A percentile compares a stretch with the other conserved stretches of the same genome.
These are phyloP conservation scores for Papilio protenor DNA, from an alignment of 2,888 invertebrate species.

Conservation along the genomic window DNA sequence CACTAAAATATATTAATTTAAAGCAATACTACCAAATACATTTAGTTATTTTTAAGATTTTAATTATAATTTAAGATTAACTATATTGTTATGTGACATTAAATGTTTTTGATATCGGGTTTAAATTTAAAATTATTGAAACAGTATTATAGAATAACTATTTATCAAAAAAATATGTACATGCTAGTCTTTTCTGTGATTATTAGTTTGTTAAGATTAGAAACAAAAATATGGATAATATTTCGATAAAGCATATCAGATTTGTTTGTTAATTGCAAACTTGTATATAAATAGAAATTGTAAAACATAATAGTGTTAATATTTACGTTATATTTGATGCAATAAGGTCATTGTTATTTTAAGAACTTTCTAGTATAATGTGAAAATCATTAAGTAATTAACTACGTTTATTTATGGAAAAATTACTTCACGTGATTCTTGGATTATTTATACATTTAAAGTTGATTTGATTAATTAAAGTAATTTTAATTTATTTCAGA, in stretches of 20 bases:
- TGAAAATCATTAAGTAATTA: neutral
- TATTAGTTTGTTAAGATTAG: constrained; percentile 37
- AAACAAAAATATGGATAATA: neutral
- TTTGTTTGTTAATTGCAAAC: constrained; percentile 35
- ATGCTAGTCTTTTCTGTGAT: constrained; percentile 44
- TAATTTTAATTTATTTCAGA: neutral
- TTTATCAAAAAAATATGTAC: constrained; percentile 9
- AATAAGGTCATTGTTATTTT: neutral
- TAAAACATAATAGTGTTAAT: neutral
- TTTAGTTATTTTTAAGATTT: neutral
- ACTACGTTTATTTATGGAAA: too few species aligned
- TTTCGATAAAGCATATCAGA: constrained; percentile 41
- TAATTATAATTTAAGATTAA: neutral
- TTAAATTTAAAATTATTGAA: neutral
- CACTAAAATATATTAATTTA: constrained; percentile 7
- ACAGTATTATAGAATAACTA: constrained; percentile 1
- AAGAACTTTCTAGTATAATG: neutral
- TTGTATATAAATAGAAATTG: neutral
- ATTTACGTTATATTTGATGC: neutral
- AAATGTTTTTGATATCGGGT: neutral
- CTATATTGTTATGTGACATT: neutral
- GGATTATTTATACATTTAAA: too few species aligned
- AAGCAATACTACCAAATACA: constrained; percentile 21
- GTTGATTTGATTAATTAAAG: too few species aligned
- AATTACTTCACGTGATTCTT: too few species aligned